Evolutionary conservation across 2,113 vertebrate genomes (phyloP).

Genomic region (Sylvia atricapilla): DNA sequence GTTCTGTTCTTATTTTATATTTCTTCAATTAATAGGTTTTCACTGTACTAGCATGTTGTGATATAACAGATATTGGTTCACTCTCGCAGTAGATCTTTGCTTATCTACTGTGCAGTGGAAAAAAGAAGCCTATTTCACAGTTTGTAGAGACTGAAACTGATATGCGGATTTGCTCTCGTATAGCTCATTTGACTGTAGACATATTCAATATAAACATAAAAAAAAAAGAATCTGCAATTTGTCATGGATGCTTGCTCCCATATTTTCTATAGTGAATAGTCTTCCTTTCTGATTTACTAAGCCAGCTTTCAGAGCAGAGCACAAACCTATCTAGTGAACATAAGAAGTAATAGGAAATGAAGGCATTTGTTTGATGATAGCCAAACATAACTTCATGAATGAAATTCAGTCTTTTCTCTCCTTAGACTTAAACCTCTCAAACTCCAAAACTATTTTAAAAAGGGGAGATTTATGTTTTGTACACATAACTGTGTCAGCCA

Average conservation of each 20-base stretch:
- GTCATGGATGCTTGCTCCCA: neutral
- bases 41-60: neutral
- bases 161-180: neutral
- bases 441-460: neutral
- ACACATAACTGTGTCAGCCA: neutral
- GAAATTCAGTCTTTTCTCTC: slow-evolving; percentile 24
- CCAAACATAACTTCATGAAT: neutral
- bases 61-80: neutral
- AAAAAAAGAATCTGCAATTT: slow-evolving; percentile 6
- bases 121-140: slow-evolving; percentile 5
- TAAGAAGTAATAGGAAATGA: slow-evolving; percentile 18
- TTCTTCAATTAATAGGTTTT: neutral
- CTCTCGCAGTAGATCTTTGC: neutral
- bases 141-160: neutral
- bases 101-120: slow-evolving; percentile 7
- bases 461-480: neutral
- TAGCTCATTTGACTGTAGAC: slow-evolving; percentile 27
- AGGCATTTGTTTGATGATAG: neutral
- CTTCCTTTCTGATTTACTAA: slow-evolving; percentile 11
- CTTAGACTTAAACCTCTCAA: neutral
- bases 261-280: neutral
- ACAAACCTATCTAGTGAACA: slow-evolving; percentile 18
- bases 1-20: neutral
- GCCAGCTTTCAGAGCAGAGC: slow-evolving; percentile 1
- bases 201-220: neutral